Base-by-base conservation (phyloP, 2,797 vertebrate genomes). In the Cirrhinus mrigala region DNA sequence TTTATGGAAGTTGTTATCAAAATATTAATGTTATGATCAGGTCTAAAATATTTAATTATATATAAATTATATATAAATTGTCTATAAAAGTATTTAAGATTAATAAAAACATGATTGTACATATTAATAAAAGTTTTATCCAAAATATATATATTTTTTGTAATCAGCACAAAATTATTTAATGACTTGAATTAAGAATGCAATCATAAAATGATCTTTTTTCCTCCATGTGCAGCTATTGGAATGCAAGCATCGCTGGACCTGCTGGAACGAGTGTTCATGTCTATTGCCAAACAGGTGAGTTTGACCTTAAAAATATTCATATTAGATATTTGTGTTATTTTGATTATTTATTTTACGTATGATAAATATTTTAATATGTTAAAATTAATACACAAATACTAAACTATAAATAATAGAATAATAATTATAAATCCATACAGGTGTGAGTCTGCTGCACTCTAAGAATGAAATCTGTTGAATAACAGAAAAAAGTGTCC, bases 181-280 rank as follows among this genome's bases (percentile, higher is more conserved):
- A 60, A 60, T 24, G 58, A 60, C 58, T n/a, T 3, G 11, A 78
- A 44, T n/a, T 24, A 58, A 24, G n/a, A 66, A 78, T 58, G 20
- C 54, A 60, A 2, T 3, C 44, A 33, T 24, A 44, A 44, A 77
- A 15, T 54, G 4, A 27, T 71, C 3, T 64, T 79, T 29, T 74
- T 82, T 74, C 88, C 89, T 85, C 88, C 91, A 48, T 69, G 58
- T 22, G 0, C 78, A 99, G 98, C 96, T 0, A 95, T 98, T 82
- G 98, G 98, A 16, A 87, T 98, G 91, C 98, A 98, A 89, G 94
- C 98, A 91, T 97, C 96, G 90, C 92, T 97, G 92, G 96, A 96
- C 69, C 89, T 96, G 88, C 92, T 99, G 85, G 95, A 96, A 86
- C 93, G 91, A 76, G 94, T 92, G 82, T 96, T 99, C 89, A 97